Evolutionary conservation across 2,888 invertebrate genomes (phyloP).

Genomic region (Drosophila cracens): DNA sequence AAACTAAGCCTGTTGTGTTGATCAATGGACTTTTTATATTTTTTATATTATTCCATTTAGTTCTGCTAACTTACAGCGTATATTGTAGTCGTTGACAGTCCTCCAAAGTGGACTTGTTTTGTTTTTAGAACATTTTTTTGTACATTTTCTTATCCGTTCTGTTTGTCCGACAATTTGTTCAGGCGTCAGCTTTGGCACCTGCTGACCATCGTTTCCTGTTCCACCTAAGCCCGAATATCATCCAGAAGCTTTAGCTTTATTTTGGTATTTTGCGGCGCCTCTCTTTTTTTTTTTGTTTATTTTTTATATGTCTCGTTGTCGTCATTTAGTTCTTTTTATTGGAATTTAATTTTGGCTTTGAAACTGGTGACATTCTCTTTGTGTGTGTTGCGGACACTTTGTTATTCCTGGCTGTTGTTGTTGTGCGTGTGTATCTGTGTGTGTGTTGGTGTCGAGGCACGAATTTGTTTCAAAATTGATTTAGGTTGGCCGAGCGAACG

Average conservation of each 20-base stretch:
- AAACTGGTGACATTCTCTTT: conserved; percentile 63
- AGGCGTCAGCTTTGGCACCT: conserved; percentile 76
- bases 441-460: conserved; percentile 44
- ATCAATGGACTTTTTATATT: background rate
- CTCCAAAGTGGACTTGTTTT: background rate
- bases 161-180: conserved; percentile 71
- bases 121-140: conserved; percentile 26
- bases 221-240: conserved; percentile 55
- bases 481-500: conserved; percentile 67
- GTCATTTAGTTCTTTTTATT: conserved; percentile 41
- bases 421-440: background rate
- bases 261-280: conserved; percentile 17
- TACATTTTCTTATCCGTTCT: conserved; percentile 40
- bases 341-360: conserved; percentile 68
- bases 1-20: background rate
- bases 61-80: conserved; percentile 9
- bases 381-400: conserved; percentile 28
- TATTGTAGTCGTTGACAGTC: background rate
- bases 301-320: conserved; percentile 25
- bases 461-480: conserved; percentile 76
- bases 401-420: conserved; percentile 6
- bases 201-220: conserved; percentile 69
- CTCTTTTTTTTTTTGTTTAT: background rate
- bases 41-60: background rate
- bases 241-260: conserved; percentile 39